A percentile compares a stretch with the other conserved stretches of the same genome.
phyloP scores from a whole-genome alignment of 2,113 vertebrate species.

The Bos indicus region DNA sequence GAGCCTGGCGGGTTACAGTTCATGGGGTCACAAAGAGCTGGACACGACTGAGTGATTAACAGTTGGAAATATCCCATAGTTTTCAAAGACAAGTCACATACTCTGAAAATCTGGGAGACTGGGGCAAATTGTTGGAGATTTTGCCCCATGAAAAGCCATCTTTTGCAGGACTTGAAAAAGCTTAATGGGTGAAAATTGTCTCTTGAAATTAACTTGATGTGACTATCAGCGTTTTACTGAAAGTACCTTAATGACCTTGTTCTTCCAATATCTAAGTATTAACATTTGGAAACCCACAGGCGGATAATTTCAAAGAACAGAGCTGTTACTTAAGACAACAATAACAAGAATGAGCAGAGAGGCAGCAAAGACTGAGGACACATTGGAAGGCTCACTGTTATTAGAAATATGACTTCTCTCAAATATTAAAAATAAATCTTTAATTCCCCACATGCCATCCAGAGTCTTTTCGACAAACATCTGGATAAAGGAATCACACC shows the following conservation, averaged over 20 bases:
- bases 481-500: slow-evolving; percentile 80
- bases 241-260: not conserved
- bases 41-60: not conserved
- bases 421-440: slow-evolving; percentile 84
- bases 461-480: slow-evolving; percentile 81
- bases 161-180: not conserved
- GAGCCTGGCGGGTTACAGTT: not conserved
- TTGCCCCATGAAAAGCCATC: not conserved
- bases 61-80: not conserved
- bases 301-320: not conserved
- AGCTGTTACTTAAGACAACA: not conserved
- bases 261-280: not conserved
- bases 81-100: not conserved
- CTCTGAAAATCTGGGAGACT: not conserved
- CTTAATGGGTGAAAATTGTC: not conserved
- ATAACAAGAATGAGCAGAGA: not conserved
- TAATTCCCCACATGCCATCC: slow-evolving; percentile 78
- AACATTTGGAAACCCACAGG: not conserved
- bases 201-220: not conserved
- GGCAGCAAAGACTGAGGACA: slow-evolving; percentile 29
- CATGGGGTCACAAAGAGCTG: not conserved
- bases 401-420: slow-evolving; percentile 81
- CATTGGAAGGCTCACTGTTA: slow-evolving; percentile 76
- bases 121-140: not conserved
- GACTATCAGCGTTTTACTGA: not conserved